Conservation (phyloP, 2,113 vertebrate species). For the Tupaia tana region DNA sequence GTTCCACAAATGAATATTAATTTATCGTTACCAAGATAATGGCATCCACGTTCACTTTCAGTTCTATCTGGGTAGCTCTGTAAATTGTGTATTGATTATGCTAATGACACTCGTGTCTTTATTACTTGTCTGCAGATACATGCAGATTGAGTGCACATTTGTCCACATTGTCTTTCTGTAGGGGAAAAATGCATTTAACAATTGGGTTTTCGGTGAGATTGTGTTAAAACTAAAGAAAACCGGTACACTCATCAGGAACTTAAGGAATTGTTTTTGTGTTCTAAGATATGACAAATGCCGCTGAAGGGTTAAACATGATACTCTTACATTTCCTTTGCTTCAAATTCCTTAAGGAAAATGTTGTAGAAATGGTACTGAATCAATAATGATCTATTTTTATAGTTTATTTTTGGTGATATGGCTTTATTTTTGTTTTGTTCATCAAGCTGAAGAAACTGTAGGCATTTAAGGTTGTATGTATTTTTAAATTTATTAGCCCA, state of each 20-base stretch:
- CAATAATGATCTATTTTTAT: slow-evolving; percentile 87
- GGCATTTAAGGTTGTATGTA: slow-evolving; percentile 65
- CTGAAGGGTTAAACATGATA: slow-evolving; percentile 71
- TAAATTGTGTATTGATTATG: slow-evolving; percentile 92
- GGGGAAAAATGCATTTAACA: slow-evolving; percentile 71
- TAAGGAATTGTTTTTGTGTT: slow-evolving; percentile 80
- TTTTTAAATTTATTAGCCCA: slow-evolving; percentile 85
- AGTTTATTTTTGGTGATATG: slow-evolving; percentile 84
- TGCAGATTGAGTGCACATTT: slow-evolving; percentile 85
- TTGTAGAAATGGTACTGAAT: slow-evolving; percentile 83
- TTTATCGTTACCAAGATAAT: slow-evolving; percentile 85
- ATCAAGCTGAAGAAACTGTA: slow-evolving; percentile 77
- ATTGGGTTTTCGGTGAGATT: slow-evolving; percentile 62
- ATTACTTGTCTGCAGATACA: slow-evolving; percentile 87
- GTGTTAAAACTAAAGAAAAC: slow-evolving; percentile 77
- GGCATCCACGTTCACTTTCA: slow-evolving; percentile 78
- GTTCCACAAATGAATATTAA: slow-evolving; percentile 83
- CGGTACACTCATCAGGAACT: slow-evolving; percentile 70
- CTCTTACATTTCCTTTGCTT: slow-evolving; percentile 82
- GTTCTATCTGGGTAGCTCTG: slow-evolving; percentile 87
- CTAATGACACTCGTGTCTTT: slow-evolving; percentile 86
- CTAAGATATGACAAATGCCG: slow-evolving; percentile 76
- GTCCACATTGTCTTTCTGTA: slow-evolving; percentile 76
- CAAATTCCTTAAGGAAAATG: slow-evolving; percentile 81
- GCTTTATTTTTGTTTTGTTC: slow-evolving; percentile 83